Percentiles rank a stretch among this genome's conserved stretches.
Conservation (phyloP, 2,797 vertebrate genomes). For the Leucoraja ocellata region DNA sequence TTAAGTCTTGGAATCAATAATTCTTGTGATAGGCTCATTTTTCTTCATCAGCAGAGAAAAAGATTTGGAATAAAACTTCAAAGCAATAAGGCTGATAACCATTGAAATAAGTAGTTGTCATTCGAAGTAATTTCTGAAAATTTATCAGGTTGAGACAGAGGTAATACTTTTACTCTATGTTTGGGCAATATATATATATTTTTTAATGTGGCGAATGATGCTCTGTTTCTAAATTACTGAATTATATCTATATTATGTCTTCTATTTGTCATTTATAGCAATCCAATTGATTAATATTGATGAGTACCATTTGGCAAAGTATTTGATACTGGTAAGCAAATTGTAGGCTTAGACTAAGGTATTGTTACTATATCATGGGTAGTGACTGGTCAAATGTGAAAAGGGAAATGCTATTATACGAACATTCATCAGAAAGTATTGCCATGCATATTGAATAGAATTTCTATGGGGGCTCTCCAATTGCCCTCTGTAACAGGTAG, state of each 20-base stretch:
- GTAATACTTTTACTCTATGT: not conserved
- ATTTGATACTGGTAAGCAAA: not conserved
- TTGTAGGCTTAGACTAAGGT: not conserved
- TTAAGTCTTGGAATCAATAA: conserved; percentile 20
- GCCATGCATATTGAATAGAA: not conserved
- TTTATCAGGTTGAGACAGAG: not conserved
- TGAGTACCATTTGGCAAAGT: not conserved
- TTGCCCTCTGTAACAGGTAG: not conserved
- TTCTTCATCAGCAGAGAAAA: conserved; percentile 6
- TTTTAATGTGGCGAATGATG: not conserved
- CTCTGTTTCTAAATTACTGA: not conserved
- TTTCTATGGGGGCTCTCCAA: not conserved
- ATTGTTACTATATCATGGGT: not conserved
- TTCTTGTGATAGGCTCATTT: conserved; percentile 11
- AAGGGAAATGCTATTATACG: not conserved
- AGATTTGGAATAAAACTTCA: not conserved
- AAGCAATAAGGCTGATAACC: conserved; percentile 5
- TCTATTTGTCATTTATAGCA: not conserved
- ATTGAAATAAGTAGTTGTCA: not conserved
- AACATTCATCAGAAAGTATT: not conserved
- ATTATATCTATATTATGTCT: not conserved
- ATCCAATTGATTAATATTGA: not conserved
- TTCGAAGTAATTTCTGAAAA: not conserved
- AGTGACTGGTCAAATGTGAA: not conserved
- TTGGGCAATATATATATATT: not conserved